phyloP scores from a whole-genome alignment of 2,113 vertebrate species.

The Hippocampus comes region DNA sequence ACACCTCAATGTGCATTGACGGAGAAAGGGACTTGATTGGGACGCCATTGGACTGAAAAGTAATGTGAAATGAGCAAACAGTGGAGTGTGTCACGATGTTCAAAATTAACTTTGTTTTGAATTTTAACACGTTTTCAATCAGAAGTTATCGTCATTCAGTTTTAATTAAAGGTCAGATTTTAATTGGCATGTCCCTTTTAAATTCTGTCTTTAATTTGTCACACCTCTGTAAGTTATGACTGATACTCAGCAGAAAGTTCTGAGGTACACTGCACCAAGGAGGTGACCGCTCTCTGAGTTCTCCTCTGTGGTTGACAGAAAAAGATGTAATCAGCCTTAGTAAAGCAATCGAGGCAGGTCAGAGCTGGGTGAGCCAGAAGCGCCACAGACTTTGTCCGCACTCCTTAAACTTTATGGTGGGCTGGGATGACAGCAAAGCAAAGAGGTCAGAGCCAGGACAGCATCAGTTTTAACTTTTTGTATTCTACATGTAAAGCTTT shows the following conservation, averaged over 20 bases:
- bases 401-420: conserved; percentile 54
- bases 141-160: too few relatives aligned
- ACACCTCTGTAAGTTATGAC: conserved; percentile 4
- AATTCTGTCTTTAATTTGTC: not conserved
- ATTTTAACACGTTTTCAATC: not conserved
- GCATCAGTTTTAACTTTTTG: not conserved
- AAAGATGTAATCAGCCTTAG: conserved; percentile 65
- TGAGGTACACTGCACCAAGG: conserved; percentile 22
- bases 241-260: conserved; percentile 14
- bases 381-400: conserved; percentile 45
- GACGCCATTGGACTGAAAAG: too few relatives aligned
- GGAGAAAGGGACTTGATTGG: too few relatives aligned
- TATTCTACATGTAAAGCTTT: conserved; percentile 15
- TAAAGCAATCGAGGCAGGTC: conserved; percentile 56
- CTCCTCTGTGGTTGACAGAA: conserved; percentile 46
- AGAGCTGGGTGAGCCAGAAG: conserved; percentile 62
- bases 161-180: not conserved
- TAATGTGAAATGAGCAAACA: not conserved
- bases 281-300: conserved; percentile 28
- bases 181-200: not conserved
- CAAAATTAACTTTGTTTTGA: not conserved
- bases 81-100: not conserved
- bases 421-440: conserved; percentile 43
- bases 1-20: too few relatives aligned
- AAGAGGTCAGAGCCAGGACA: conserved; percentile 35